phyloP scores from a whole-genome alignment of 2,113 vertebrate species.

The Tylochromis polylepis region DNA sequence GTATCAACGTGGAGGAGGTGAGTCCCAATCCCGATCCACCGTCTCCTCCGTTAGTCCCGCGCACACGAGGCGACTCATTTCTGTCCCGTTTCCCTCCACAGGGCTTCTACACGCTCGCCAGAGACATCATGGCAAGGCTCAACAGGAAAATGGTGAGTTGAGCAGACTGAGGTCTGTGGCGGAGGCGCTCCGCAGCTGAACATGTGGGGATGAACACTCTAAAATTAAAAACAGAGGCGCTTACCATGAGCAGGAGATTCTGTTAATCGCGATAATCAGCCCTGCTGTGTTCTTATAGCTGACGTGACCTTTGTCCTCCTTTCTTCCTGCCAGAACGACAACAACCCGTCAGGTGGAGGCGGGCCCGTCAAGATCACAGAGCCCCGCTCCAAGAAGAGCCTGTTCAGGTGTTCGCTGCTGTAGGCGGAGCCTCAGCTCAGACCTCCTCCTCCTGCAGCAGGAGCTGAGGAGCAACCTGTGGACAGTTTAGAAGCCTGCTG shows the following conservation, averaged over 20 bases:
- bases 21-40: conserved; percentile 21
- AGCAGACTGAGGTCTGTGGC: not conserved
- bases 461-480: not conserved
- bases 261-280: not conserved
- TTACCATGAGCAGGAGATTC: not conserved
- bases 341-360: conserved; percentile 77
- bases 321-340: conserved; percentile 79
- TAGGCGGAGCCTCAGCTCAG: conserved; percentile 18
- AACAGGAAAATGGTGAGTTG: conserved; percentile 88
- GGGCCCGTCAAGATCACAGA: conserved; percentile 92
- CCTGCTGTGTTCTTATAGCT: not conserved
- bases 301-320: not conserved
- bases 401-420: conserved; percentile 89
- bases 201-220: rapidly evolving
- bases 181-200: not conserved
- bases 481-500: not conserved
- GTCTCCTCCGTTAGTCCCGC: too few relatives aligned
- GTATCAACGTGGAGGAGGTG: conserved; percentile 95
- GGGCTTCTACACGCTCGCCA: conserved; percentile 90
- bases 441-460: not conserved
- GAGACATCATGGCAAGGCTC: conserved; percentile 95
- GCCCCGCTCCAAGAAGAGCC: conserved; percentile 88
- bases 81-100: conserved; percentile 28
- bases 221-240: rapidly evolving
- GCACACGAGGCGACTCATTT: not conserved